Conservation (phyloP, 1,140 invertebrate genomes). For the Trichogramma pretiosum region DNA sequence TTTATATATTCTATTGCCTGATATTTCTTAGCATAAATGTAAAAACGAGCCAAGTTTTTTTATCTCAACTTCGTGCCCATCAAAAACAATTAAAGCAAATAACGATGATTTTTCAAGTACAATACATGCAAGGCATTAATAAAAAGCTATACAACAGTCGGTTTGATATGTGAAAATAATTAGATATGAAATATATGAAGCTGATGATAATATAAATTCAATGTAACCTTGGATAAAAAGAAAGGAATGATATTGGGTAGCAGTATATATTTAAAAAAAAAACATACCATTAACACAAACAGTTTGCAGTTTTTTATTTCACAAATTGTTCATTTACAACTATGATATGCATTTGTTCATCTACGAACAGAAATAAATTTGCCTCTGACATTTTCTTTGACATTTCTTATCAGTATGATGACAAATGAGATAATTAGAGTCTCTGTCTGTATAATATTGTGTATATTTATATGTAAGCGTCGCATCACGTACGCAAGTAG, state of each 20-base stretch:
- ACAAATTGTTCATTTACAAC: conserved; percentile 59
- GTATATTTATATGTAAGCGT: too few relatives aligned
- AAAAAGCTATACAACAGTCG: not conserved
- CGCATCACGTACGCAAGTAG: too few relatives aligned
- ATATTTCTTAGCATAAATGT: too few relatives aligned
- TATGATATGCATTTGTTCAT: conserved; percentile 79
- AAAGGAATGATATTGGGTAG: not conserved
- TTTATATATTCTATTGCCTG: too few relatives aligned
- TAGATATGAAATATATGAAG: too few relatives aligned
- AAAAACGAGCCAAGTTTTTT: too few relatives aligned
- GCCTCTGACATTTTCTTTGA: conserved; percentile 19
- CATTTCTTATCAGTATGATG: conserved; percentile 15
- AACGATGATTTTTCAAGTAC: not conserved
- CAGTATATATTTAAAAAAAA: too few relatives aligned
- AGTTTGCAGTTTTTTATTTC: conserved; percentile 48
- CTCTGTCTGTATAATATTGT: too few relatives aligned
- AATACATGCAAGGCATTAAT: not conserved
- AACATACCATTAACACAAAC: conserved; percentile 40
- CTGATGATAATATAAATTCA: too few relatives aligned
- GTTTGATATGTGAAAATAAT: too few relatives aligned
- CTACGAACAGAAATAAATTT: conserved; percentile 56
- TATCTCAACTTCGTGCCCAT: not conserved
- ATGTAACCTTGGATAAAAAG: too few relatives aligned
- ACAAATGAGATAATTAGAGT: conserved; percentile 19
- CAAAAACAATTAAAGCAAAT: too few relatives aligned